phyloP scores from a whole-genome alignment of 2,113 vertebrate genomes.

The Xiphophorus maculatus region DNA sequence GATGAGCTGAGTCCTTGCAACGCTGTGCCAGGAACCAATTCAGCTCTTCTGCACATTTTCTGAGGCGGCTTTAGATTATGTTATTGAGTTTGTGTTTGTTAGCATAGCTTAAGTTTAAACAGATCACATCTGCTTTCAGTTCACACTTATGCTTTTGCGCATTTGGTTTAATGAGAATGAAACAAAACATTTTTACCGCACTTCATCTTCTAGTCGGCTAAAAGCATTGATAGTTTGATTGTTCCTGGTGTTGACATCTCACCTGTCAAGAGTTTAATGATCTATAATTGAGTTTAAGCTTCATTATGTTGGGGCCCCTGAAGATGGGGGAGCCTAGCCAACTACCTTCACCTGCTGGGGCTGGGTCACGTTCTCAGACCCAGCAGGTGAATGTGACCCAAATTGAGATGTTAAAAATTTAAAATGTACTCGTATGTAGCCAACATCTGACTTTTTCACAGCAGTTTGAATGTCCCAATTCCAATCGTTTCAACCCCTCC shows the following conservation, averaged over 20 bases:
- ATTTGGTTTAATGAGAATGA: too few relatives aligned
- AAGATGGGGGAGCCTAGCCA: slow-evolving; percentile 21
- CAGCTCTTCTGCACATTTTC: slow-evolving; percentile 1
- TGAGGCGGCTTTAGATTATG: background rate
- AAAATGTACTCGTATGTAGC: too few relatives aligned
- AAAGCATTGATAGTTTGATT: background rate
- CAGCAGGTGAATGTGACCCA: too few relatives aligned
- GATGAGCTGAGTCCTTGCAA: slow-evolving; percentile 3
- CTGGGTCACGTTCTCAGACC: too few relatives aligned
- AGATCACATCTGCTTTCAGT: background rate
- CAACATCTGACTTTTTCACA: too few relatives aligned
- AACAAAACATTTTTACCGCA: background rate
- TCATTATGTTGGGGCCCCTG: slow-evolving; percentile 63
- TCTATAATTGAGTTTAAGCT: slow-evolving; percentile 60
- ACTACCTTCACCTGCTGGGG: background rate
- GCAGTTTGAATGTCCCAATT: too few relatives aligned
- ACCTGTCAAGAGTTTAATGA: slow-evolving; percentile 15
- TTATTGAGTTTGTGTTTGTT: background rate
- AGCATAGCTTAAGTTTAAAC: background rate
- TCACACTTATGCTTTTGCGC: background rate
- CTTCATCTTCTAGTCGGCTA: background rate
- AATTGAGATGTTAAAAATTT: too few relatives aligned
- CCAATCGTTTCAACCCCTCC: too few relatives aligned
- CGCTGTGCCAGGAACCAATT: background rate
- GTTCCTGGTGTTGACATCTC: background rate